phyloP scores from a whole-genome alignment of 2,888 invertebrate genomes.

The Calliopum simillimum region DNA sequence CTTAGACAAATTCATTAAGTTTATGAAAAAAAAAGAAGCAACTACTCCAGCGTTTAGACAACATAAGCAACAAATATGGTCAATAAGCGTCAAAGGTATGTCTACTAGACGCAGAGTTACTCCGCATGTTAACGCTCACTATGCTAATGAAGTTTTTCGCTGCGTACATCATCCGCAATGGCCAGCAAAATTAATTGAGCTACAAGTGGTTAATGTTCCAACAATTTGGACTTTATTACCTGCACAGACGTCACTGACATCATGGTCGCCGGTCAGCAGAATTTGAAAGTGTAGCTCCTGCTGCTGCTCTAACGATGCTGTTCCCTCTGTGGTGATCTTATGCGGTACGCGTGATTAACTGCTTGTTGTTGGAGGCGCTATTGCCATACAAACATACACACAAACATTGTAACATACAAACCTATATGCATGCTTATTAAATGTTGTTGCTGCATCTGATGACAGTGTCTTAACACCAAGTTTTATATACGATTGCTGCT shows the following conservation, averaged over 20 bases:
- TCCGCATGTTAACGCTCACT: not conserved
- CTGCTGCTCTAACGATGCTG: not conserved
- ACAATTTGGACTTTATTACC: slow-evolving; percentile 22
- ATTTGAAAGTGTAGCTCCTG: not conserved
- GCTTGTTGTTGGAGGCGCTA: slow-evolving; percentile 15
- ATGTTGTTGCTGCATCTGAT: slow-evolving; percentile 5
- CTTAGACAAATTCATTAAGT: slow-evolving; percentile 30
- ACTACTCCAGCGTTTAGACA: not conserved
- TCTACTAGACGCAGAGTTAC: not conserved
- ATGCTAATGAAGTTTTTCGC: slow-evolving; percentile 23
- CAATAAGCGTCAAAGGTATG: not conserved
- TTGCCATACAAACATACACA: too few species aligned
- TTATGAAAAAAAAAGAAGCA: not conserved
- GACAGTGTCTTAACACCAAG: slow-evolving; percentile 30
- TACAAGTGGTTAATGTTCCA: slow-evolving; percentile 37
- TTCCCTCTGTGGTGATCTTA: slow-evolving; percentile 23
- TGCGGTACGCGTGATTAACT: slow-evolving; percentile 23
- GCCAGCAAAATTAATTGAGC: slow-evolving; percentile 44
- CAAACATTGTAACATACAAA: too few species aligned
- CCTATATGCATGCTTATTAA: not conserved
- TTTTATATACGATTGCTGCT: not conserved
- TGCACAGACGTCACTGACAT: slow-evolving; percentile 21
- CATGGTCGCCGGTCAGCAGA: not conserved
- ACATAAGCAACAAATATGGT: not conserved
- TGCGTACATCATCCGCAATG: not conserved